Evolutionary conservation across 2,113 vertebrate genomes (phyloP).

Genomic region (Petrocephalus zakoni): DNA sequence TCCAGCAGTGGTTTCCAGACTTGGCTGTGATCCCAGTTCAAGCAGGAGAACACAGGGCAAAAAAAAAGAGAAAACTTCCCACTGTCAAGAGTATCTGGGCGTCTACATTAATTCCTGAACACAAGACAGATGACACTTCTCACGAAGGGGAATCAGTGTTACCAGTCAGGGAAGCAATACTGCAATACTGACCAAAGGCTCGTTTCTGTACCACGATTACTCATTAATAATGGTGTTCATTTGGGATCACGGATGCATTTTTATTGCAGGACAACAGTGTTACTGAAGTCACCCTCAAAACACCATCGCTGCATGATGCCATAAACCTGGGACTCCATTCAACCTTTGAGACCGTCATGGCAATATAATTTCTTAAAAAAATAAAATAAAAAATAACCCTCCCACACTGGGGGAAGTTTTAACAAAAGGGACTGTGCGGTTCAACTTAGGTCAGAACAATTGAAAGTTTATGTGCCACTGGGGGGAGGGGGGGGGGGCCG

Average conservation of each 20-base stretch:
- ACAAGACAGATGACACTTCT: not conserved
- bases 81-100: not conserved
- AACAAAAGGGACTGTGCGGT: constrained; percentile 64
- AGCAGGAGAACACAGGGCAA: not conserved
- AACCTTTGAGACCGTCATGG: constrained; percentile 41
- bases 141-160: not conserved
- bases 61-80: not conserved
- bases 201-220: not conserved
- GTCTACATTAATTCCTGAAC: not conserved
- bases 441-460: constrained; percentile 63
- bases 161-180: not conserved
- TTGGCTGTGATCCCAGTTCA: not conserved
- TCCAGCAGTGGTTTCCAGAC: not conserved
- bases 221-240: not conserved
- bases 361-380: constrained; percentile 36
- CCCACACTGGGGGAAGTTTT: constrained; percentile 47
- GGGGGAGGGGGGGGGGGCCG: not conserved
- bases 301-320: not conserved
- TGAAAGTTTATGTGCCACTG: constrained; percentile 48
- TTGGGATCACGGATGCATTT: not conserved
- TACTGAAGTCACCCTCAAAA: not conserved
- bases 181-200: not conserved
- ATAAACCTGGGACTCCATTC: constrained; percentile 23
- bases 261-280: not conserved
- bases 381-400: not conserved